Conservation (phyloP, 2,113 vertebrate species). For the Myiozetetes cayanensis region DNA sequence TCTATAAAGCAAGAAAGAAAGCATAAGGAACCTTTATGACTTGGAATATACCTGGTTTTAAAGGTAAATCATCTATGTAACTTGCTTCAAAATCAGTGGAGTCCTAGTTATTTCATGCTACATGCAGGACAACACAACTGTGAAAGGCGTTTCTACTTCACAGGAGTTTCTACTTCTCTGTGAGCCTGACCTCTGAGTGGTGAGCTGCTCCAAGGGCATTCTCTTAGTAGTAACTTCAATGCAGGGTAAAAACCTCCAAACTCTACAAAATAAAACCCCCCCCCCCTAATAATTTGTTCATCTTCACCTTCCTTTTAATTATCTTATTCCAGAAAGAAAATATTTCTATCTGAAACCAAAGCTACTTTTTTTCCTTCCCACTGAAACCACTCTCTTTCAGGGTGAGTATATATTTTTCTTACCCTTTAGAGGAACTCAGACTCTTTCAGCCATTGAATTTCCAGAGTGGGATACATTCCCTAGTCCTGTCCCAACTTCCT, state of each 20-base stretch:
- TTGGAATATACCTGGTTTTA: background rate
- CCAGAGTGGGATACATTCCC: background rate
- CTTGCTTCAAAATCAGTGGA: background rate
- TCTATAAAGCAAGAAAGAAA: background rate
- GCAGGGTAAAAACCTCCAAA: background rate
- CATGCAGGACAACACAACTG: background rate
- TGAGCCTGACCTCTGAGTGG: background rate
- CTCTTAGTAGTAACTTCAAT: background rate
- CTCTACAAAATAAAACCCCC: background rate
- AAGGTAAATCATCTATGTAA: background rate
- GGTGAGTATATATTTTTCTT: background rate
- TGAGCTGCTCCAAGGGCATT: background rate
- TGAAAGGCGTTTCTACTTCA: background rate
- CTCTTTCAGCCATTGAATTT: background rate
- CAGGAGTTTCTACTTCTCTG: background rate
- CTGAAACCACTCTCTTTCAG: background rate
- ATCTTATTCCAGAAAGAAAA: background rate
- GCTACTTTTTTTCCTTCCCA: background rate
- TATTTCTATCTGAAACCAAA: background rate
- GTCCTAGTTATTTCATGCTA: background rate
- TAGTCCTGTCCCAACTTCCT: background rate
- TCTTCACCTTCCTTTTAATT: background rate
- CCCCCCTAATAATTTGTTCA: background rate
- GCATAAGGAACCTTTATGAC: background rate
- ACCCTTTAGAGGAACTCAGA: background rate